Evolutionary conservation across 2,113 vertebrate genomes (phyloP), one percentile per base, ranked within the genome.

Genomic region (Perccottus glenii): DNA sequence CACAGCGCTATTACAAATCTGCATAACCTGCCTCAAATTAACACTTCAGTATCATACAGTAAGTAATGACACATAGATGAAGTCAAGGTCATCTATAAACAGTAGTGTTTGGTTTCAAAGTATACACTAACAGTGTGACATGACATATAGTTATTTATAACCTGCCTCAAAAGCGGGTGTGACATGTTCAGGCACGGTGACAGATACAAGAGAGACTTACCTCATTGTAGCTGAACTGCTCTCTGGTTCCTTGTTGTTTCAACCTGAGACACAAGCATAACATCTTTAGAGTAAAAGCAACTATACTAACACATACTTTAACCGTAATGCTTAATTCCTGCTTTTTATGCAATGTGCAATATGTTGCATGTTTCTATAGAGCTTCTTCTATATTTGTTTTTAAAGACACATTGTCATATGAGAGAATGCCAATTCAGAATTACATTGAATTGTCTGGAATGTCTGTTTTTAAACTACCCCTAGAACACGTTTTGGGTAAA

Each of bases 151-250:
- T 66, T 82, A 84, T 84, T 82, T 86, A 72, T 76, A 82, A 75
- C 63, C 47, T 5, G 60, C 52, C 51, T 83, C 32, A 43, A 65
- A 75, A 60, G 60, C 48, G 8, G 46, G 58, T 57, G 69, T 78
- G 70, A 78, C 69, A 80, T 66, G 65, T 82, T 58, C 64, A 46
- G 33, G 44, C 66, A 43, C n/a, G 15, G 75, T 51, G 75, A 70
- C 44, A 75, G 2, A 61, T 15, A 16, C 19, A 16, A 69, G 66
- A 74, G 53, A 9, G 6, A 73, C 67, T 47, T 90, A 93, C 93
- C 93, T 94, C 93, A 42, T 93, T 94, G 88, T 94, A 94, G 80
- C 93, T 93, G 85, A 93, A 93, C 82, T 93, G 92, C 81, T 93
- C 91, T 79, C 93, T 86, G 0, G 92, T 89, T 68, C 92, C 92